Conservation (phyloP, 1,140 invertebrate genomes). For the Bombyx mandarina region DNA sequence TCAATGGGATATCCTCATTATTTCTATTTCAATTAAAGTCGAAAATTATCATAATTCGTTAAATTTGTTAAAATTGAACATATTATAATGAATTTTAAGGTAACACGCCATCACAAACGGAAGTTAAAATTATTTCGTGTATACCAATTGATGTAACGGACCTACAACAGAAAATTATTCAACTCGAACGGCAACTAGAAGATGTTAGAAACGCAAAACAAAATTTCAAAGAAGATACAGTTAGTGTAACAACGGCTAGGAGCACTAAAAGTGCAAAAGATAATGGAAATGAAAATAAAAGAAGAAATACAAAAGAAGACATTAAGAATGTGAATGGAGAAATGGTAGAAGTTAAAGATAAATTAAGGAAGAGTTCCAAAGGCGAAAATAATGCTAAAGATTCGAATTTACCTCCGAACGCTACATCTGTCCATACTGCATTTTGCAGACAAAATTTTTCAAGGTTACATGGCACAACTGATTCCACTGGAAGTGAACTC, state of each 20-base stretch:
- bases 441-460: background rate
- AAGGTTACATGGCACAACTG: background rate
- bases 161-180: slow-evolving; percentile 48
- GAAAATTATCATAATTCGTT: too few relatives aligned
- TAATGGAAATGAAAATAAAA: background rate
- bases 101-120: slow-evolving; percentile 55
- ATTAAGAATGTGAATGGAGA: background rate
- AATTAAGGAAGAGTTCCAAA: background rate
- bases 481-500: background rate
- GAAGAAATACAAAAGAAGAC: background rate
- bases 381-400: background rate
- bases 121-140: slow-evolving; percentile 63
- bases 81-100: slow-evolving; percentile 27
- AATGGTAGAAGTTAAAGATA: slow-evolving; percentile 9
- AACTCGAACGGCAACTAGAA: slow-evolving; percentile 42
- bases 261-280: background rate
- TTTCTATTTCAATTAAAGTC: too few relatives aligned
- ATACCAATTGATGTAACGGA: slow-evolving; percentile 61
- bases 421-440: slow-evolving; percentile 3
- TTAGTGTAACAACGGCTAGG: background rate
- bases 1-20: too few relatives aligned
- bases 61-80: slow-evolving; percentile 1
- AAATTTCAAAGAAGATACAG: slow-evolving; percentile 1
- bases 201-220: slow-evolving; percentile 15
- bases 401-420: background rate